Conservation (phyloP, 2,797 vertebrate species). For the Ctenopoma multispine region DNA sequence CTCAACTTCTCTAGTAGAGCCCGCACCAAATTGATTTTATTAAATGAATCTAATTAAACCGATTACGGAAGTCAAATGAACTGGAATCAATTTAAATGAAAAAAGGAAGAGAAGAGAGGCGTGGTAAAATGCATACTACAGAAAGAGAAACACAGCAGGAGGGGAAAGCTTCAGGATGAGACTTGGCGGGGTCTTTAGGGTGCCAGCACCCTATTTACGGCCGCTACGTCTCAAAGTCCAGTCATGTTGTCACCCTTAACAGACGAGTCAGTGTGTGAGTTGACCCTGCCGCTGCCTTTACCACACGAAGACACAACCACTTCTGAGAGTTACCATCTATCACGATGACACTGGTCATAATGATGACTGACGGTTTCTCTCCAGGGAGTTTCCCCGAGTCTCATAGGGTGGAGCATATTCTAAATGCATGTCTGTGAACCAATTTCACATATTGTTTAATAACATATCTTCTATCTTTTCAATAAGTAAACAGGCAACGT, state of each 20-base stretch:
- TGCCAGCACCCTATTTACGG: constrained; percentile 44
- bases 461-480: constrained; percentile 26
- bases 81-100: constrained; percentile 27
- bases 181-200: not conserved
- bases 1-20: constrained; percentile 37
- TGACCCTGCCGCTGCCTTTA: constrained; percentile 51
- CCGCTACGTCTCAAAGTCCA: constrained; percentile 5
- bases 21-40: constrained; percentile 23
- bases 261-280: constrained; percentile 52
- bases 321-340: constrained; percentile 53
- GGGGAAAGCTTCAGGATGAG: constrained; percentile 31
- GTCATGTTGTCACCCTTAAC: constrained; percentile 46
- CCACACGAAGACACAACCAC: constrained; percentile 48
- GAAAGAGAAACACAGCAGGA: constrained; percentile 7
- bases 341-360: constrained; percentile 45
- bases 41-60: constrained; percentile 45
- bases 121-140: not conserved
- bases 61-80: constrained; percentile 36
- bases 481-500: no score
- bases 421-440: constrained; percentile 11
- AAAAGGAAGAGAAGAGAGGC: constrained; percentile 3
- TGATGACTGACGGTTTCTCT: constrained; percentile 54
- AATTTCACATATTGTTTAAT: constrained; percentile 25
- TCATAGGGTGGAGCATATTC: constrained; percentile 27
- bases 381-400: constrained; percentile 48